Conservation (phyloP, 2,888 invertebrate genomes). For the Ophioninae sp. region DNA sequence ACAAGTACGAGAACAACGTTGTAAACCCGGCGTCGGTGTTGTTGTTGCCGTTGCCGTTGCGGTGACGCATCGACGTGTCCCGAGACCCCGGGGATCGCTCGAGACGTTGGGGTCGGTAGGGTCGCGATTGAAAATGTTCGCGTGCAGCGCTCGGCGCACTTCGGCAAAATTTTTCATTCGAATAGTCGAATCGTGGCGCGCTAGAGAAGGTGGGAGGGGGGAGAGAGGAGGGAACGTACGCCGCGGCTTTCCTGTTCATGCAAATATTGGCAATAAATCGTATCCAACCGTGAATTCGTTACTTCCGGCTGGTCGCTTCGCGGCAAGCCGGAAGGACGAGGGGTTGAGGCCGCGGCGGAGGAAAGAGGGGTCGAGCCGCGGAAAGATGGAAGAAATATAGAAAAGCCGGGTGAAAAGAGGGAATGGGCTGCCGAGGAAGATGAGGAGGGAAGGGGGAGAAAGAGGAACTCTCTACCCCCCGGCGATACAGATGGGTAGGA, state of each 20-base stretch:
- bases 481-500: too few species aligned
- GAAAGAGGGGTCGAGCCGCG: too few species aligned
- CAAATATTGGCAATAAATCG: conserved; percentile 77
- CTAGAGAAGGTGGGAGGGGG: too few species aligned
- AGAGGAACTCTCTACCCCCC: too few species aligned
- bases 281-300: conserved; percentile 77
- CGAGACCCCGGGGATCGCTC: not conserved
- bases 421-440: not conserved
- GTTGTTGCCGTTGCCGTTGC: not conserved
- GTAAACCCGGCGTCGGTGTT: not conserved
- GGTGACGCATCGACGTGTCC: conserved; percentile 8
- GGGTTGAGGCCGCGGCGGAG: conserved; percentile 41
- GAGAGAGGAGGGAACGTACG: conserved; percentile 44
- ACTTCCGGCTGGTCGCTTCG: conserved; percentile 75
- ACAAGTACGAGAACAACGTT: conserved; percentile 19
- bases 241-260: conserved; percentile 73
- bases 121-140: conserved; percentile 56
- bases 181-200: too few species aligned
- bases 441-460: too few species aligned
- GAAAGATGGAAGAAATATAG: conserved; percentile 46
- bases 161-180: conserved; percentile 50
- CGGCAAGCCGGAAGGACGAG: conserved; percentile 53
- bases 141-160: conserved; percentile 47
- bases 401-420: conserved; percentile 40
- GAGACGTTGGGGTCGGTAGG: conserved; percentile 18